A percentile compares a stretch with the other conserved stretches of the same genome.
Evolutionary conservation across 2,113 vertebrate species (phyloP).

Genomic region (Ammodytes dubius): DNA sequence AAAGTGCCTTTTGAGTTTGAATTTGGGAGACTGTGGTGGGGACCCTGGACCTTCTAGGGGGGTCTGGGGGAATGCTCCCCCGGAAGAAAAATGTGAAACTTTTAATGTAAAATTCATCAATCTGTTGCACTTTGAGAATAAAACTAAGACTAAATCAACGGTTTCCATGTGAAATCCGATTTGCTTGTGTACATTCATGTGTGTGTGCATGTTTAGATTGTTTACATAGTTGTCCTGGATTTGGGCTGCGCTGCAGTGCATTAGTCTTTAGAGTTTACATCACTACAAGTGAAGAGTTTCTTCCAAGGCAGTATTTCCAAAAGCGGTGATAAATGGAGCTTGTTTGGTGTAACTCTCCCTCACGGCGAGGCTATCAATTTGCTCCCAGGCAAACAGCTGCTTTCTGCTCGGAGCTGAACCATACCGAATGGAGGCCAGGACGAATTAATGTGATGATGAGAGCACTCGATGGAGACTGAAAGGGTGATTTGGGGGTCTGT

Average conservation of each 20-base stretch:
- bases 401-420: constrained; percentile 46
- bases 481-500: constrained; percentile 33
- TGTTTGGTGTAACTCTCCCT: constrained; percentile 60
- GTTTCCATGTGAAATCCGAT: background rate
- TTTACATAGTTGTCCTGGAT: constrained; percentile 49
- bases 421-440: constrained; percentile 43
- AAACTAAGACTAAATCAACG: too few species aligned
- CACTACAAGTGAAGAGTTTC: constrained; percentile 38
- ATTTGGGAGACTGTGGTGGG: too few species aligned
- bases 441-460: constrained; percentile 57
- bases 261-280: constrained; percentile 45
- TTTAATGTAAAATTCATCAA: too few species aligned
- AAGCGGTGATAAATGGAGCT: constrained; percentile 62
- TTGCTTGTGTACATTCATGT: constrained; percentile 16
- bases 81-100: too few species aligned
- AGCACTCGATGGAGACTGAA: constrained; percentile 38
- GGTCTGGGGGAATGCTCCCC: too few species aligned
- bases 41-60: too few species aligned
- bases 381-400: constrained; percentile 54
- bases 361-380: constrained; percentile 60
- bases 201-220: constrained; percentile 21
- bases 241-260: constrained; percentile 16
- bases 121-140: too few species aligned
- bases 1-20: too few species aligned
- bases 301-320: constrained; percentile 50